Evolutionary conservation across 2,888 invertebrate genomes (phyloP), one percentile per base, ranked within the genome.

Genomic region (Heliconius charithonia): DNA sequence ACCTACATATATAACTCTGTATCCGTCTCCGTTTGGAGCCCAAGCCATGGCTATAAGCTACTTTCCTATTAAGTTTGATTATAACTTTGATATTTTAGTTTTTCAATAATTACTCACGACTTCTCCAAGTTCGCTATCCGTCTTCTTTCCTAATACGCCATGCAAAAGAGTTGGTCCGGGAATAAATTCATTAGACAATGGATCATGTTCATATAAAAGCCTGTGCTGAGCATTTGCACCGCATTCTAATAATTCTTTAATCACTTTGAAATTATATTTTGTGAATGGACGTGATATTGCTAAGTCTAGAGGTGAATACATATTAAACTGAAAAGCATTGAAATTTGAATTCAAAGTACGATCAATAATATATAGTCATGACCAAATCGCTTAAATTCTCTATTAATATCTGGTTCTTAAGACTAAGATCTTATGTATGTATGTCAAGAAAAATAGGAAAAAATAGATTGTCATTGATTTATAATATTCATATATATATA

Each of bases 111-210:
- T 70, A 76, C 80, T 80, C 73, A 92, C 93, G 81, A 90, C 87
- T 84, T 90, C 89, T 63, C 91, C 89, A 4, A 9, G 67, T 3
- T 89, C 88, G 75, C 62, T 85, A 6, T 89, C 89, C 3, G 83
- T 70, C 79, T 84, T 89, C 79, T 82, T 91, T 2, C 86, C 85
- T n/a, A 94, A 81, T 3, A 92, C 85, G 67, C 85, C 89, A 80
- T 94, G 93, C 12, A 94, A 82, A 27, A 94, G 85, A 4, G 90
- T 93, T 3, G 94, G 93, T 0, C 93, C 93, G 19, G 84, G 84
- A 12, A 75, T 80, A 4, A 82, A 79, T 62, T 79, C 51, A 41
- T 82, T 66, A 63, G 82, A 81, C 1, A 45, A 76, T 29, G 37
- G 29, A 65, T 82, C 80, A 29, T 70, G 37, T 16, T 63, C 51